Conservation (phyloP, 2,797 vertebrate genomes). For the Phrynocephalus forsythii region DNA sequence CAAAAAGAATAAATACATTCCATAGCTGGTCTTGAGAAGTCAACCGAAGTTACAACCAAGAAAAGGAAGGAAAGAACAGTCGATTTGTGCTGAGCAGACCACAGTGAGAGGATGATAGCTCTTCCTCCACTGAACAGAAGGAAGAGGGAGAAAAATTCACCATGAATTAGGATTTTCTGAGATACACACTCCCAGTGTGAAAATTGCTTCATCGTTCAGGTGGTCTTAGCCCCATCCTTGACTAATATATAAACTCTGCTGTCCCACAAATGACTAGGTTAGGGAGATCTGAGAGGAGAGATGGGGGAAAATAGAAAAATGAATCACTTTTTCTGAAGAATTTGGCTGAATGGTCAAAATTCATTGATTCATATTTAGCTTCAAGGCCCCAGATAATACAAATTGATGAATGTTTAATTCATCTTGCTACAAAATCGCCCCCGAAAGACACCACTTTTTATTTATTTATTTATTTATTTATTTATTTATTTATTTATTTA, state of each 20-base stretch:
- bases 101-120: rapidly evolving
- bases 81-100: rapidly evolving
- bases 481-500: too few relatives aligned
- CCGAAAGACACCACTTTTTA: too few relatives aligned
- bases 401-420: too few relatives aligned
- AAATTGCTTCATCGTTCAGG: constrained; percentile 5
- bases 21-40: neutral
- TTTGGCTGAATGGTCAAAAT: too few relatives aligned
- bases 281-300: neutral
- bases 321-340: too few relatives aligned
- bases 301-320: too few relatives aligned
- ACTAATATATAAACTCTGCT: neutral
- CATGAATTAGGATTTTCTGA: neutral
- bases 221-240: neutral
- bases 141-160: neutral
- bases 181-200: neutral
- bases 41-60: neutral
- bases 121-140: neutral
- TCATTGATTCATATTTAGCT: too few relatives aligned
- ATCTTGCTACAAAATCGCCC: too few relatives aligned
- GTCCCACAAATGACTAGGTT: neutral
- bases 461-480: too few relatives aligned
- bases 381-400: too few relatives aligned
- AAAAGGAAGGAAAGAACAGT: neutral
- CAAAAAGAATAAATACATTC: neutral